Evolutionary conservation across 2,888 invertebrate genomes (phyloP).

Genomic region (Polydrusus cervinus): DNA sequence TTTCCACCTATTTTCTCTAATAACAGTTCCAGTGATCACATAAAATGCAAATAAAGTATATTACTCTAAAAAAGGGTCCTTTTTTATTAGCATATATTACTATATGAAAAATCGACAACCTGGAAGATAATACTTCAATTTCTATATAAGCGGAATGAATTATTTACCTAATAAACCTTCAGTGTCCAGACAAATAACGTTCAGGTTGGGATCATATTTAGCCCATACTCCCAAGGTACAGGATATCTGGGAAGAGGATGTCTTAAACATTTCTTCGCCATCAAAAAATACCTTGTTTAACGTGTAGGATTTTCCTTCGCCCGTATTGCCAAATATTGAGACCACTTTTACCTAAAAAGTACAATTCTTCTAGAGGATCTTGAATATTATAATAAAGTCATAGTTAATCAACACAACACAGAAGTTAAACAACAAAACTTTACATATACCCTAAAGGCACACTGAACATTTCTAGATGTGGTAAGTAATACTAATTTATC

Average conservation of each 20-base stretch:
- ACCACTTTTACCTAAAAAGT: slow-evolving; percentile 76
- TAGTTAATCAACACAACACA: no score
- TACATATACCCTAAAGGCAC: no score
- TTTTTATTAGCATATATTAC: no score
- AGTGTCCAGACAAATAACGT: slow-evolving; percentile 84
- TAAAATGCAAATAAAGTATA: no score
- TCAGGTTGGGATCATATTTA: slow-evolving; percentile 78
- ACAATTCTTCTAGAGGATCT: background rate
- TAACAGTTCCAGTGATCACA: no score
- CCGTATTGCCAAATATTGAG: slow-evolving; percentile 89
- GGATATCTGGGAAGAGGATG: slow-evolving; percentile 79
- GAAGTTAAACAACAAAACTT: no score
- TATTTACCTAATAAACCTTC: slow-evolving; percentile 82
- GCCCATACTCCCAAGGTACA: slow-evolving; percentile 88
- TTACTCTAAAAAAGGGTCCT: no score
- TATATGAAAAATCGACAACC: background rate
- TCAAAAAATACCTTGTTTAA: slow-evolving; percentile 82
- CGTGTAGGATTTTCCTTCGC: slow-evolving; percentile 88
- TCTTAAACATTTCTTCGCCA: slow-evolving; percentile 78
- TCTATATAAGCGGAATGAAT: background rate
- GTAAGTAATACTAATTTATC: no score
- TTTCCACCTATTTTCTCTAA: no score
- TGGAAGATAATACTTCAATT: no score
- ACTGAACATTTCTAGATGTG: no score
- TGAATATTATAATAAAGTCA: no score